Evolutionary conservation across 2,113 vertebrate species (phyloP), one percentile per base, ranked within the genome.

Genomic region (Xerus inauris): DNA sequence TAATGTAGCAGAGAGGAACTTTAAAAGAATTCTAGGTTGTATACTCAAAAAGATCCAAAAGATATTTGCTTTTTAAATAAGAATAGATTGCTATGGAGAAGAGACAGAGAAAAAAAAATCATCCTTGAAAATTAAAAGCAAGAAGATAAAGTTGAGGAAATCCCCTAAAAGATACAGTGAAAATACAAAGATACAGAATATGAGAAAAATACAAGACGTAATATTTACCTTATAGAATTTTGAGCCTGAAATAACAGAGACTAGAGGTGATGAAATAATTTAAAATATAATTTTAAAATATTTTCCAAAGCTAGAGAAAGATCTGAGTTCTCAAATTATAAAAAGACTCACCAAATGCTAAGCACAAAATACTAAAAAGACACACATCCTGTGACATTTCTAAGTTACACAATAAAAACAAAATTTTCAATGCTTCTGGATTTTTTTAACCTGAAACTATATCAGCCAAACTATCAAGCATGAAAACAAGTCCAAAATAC

Each of bases 381-480:
- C 64, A 92, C 30, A 92, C 75, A 94, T 97, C 90, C 84, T 96
- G 87, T 95, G 88, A 95, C 92, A 90, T 96, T 97, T 98, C 94
- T 96, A 97, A 96, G 95, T 96, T 96, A 90, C 35, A 96, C 97
- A 97, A 92, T 82, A 92, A 95, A 96, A 93, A 89, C 94, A 96
- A 97, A 95, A 62, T 84, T 92, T 80, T 96, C 94, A 90, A 12
- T 75, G 84, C 80, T 92, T 96, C 77, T 94, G 82, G 51, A 91
- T 87, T 96, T 94, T 91, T 95, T 97, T 73, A 97, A 95, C 64
- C 49, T 91, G 73, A n/a, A 92, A 67, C 92, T 93, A 57, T 73
- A 80, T 67, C 76, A 95, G 87, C 84, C 69, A 94, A 95, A 90
- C 67, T 93, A 81, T 93, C 80, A 95, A 96, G 75, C 20, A 91